These are phyloP conservation scores for Carollia perspicillata DNA, from an alignment of 2,113 vertebrate species.

Conservation along the genomic window DNA sequence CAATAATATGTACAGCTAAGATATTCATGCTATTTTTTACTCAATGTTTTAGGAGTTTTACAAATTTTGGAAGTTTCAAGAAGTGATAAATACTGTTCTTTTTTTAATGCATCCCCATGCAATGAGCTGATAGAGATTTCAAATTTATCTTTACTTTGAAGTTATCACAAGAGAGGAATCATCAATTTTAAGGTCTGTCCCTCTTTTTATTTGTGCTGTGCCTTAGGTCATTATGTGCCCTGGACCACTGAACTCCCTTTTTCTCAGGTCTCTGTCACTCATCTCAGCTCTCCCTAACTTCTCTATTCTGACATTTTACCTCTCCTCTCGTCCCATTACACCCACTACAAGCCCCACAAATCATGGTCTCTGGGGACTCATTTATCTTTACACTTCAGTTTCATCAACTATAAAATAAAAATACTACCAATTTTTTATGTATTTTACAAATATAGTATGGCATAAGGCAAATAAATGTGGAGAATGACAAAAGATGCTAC, in stretches of 20 bases:
- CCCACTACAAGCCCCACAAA: neutral
- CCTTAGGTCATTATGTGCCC: neutral
- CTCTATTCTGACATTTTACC: conserved; percentile 4
- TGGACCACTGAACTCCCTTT: neutral
- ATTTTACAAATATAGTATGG: conserved; percentile 40
- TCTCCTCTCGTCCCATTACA: conserved; percentile 1
- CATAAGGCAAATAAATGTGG: conserved; percentile 11
- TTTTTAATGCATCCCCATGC: neutral
- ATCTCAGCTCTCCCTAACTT: neutral
- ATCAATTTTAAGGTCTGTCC: neutral
- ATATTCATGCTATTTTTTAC: neutral
- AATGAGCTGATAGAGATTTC: conserved; percentile 5
- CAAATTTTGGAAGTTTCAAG: neutral
- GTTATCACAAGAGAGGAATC: neutral
- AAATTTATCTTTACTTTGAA: conserved; percentile 31
- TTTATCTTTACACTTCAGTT: conserved; percentile 6
- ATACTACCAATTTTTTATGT: neutral
- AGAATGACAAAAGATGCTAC: neutral
- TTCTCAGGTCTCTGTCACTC: conserved; percentile 10
- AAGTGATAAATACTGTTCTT: neutral
- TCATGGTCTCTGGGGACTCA: neutral
- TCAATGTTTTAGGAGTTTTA: neutral
- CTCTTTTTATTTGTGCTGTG: neutral
- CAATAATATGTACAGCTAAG: neutral
- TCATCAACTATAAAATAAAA: conserved; percentile 53